phyloP scores from a whole-genome alignment of 2,888 invertebrate genomes.

The Leptothorax acervorum region DNA sequence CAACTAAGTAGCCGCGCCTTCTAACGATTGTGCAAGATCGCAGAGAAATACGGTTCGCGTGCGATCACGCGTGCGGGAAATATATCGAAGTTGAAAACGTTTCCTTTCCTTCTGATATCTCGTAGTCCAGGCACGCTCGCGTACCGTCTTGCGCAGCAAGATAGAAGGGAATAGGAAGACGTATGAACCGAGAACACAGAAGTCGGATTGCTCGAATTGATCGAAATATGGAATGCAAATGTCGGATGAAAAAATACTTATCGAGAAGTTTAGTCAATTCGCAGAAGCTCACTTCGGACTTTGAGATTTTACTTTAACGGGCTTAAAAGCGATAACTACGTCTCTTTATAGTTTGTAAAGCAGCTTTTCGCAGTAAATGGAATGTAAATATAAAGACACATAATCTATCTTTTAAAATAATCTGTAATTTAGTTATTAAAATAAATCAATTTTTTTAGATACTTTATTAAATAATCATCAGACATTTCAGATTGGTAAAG shows the following conservation, averaged over 20 bases:
- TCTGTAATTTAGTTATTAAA: neutral
- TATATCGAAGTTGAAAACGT: slow-evolving; percentile 42
- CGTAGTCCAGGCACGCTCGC: slow-evolving; percentile 18
- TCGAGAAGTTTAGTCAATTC: neutral
- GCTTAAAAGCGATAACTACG: neutral
- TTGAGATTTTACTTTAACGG: neutral
- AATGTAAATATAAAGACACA: neutral
- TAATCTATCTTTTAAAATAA: neutral
- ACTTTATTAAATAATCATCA: neutral
- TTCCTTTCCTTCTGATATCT: slow-evolving; percentile 21
- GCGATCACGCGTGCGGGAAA: slow-evolving; percentile 36
- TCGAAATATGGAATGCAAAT: neutral
- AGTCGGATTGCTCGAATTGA: slow-evolving; percentile 1
- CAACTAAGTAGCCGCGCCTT: neutral
- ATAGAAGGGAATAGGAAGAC: slow-evolving; percentile 2
- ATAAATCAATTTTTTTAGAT: neutral
- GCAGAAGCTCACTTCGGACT: neutral
- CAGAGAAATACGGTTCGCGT: slow-evolving; percentile 34
- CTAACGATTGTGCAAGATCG: neutral
- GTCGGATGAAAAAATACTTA: slow-evolving; percentile 20
- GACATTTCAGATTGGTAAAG: neutral
- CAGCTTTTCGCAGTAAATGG: neutral
- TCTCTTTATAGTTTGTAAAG: neutral
- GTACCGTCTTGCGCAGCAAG: neutral
- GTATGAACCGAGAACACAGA: neutral